phyloP scores from a whole-genome alignment of 37 sponge, comb jelly and placozoan species.

The Spongia lamella region DNA sequence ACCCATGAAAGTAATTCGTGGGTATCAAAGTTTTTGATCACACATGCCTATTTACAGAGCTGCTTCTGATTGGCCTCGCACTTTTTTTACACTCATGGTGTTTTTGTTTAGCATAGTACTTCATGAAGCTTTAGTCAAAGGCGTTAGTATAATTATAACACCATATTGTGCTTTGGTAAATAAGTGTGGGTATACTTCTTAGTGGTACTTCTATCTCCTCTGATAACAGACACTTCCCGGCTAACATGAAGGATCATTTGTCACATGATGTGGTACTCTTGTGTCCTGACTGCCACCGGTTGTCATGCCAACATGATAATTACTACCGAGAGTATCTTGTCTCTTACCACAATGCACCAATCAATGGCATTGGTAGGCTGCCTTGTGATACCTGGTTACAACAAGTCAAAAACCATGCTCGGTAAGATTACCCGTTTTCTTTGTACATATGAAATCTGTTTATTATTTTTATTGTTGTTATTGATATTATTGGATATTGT shows the following conservation, averaged over 20 bases:
- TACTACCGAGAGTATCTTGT: constrained; percentile 29
- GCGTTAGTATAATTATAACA: too few relatives aligned
- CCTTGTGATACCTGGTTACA: constrained; percentile 33
- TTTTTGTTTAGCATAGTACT: too few relatives aligned
- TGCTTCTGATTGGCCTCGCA: too few relatives aligned
- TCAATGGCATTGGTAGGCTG: background rate
- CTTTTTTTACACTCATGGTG: too few relatives aligned
- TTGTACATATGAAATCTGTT: background rate
- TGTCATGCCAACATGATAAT: constrained; percentile 36
- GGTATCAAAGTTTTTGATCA: too few relatives aligned
- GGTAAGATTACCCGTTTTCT: constrained; percentile 13
- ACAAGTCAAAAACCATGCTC: constrained; percentile 46
- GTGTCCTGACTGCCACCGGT: constrained; percentile 74
- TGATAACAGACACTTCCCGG: constrained; percentile 70
- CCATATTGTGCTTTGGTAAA: too few relatives aligned
- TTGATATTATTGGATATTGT: too few relatives aligned
- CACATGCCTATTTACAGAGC: too few relatives aligned
- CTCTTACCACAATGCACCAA: constrained; percentile 27
- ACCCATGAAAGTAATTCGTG: too few relatives aligned
- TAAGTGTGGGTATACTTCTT: too few relatives aligned
- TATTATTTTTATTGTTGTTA: background rate
- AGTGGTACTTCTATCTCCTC: too few relatives aligned
- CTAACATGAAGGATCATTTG: constrained; percentile 58
- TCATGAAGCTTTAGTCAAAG: too few relatives aligned
- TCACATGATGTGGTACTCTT: constrained; percentile 83